Base-by-base conservation (phyloP, 2,888 invertebrate genomes). In the Julus scandinavius region DNA sequence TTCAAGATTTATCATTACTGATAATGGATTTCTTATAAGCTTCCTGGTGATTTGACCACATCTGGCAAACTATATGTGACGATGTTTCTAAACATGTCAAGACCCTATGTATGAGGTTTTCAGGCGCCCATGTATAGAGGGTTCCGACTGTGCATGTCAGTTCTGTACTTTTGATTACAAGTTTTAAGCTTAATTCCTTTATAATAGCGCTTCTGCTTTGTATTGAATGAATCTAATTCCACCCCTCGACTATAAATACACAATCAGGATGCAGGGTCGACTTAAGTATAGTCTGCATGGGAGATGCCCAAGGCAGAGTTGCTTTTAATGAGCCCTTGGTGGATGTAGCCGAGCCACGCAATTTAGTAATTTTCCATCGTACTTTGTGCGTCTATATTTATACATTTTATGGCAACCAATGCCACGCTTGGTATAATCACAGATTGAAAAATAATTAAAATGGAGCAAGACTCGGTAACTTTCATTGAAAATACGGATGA, bases 241-340 rank as follows among this genome's bases (percentile, higher is more conserved):
- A 29, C 72, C 72, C 72, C 72, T 72, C 72, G 72, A 72, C 72
- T 72, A 72, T 72, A 72, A 72, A 72, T 72, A 72, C 72, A 72
- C 72, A 72, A 72, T 72, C 72, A 72, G 72, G 72, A 72, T 72
- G 72, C 72, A 72, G 72, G 72, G 72, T 72, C 29, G 72, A 72
- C 72, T 72, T 72, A 72, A 72, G 72, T 72, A 72, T 72, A 72
- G 72, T 29, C n/a, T 72, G n/a, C 29, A 29, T 72, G 72, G 29
- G 29, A 72, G 72, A 29, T 9, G 72, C 72, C 11, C 7, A 9
- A 29, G 72, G 72, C 72, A 72, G n/a, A 15, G 29, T 72, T 29
- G 29, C 11, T 63, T 72, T 72, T 72, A 72, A 72, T 72, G 29
- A 72, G 72, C 29, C 29, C 29, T 29, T 29, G 29, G n/a, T 72